Base-by-base conservation (phyloP, 2,797 vertebrate species). In the Gallinago solitaria region DNA sequence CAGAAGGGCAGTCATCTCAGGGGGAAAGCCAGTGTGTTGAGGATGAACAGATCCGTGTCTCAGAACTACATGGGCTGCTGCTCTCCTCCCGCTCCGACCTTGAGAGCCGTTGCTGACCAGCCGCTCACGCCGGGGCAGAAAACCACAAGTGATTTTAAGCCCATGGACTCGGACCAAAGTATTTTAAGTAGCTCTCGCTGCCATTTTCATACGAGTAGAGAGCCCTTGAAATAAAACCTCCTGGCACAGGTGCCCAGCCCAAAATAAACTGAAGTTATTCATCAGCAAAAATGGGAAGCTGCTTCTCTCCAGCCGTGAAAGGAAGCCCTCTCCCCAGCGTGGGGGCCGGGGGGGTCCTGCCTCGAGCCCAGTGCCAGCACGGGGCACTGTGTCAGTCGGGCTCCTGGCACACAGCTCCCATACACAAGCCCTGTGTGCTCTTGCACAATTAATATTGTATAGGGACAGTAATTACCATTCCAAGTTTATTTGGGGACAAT, bases 131-230 rank as follows among this genome's bases (percentile, higher is more conserved):
- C 56, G 76, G 51, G 68, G 9, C 88, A 83, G 61, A 81, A 77
- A 77, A 37, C 13, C 47, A 7, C 85, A 33, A 81, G 47, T 51
- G 28, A 47, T 67, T 85, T 69, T 18, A 45, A 90, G 73, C 85
- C 65, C 47, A 37, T 54, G 83, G 87, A 76, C 48, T 43, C 90
- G 6, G 45, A 35, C 89, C 83, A 81, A 76, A 82, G 91, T 37
- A 94, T 96, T 96, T 91, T 57, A 84, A 94, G 88, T 25, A 89
- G 95, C 86, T 91, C 35, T 77, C 39, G 56, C 50, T 96, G 96
- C 90, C 93, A 89, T 41, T 75, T 67, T 5, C 64, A 85, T 28
- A 51, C 2, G 63, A 43, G 93, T 51, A 83, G 18, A 70, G 79
- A 86, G 68, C 50, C 80, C 83, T 76, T 64, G 90, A 97, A 96